phyloP scores from a whole-genome alignment of 2,797 vertebrate genomes.

The Pseudochirops cupreus region DNA sequence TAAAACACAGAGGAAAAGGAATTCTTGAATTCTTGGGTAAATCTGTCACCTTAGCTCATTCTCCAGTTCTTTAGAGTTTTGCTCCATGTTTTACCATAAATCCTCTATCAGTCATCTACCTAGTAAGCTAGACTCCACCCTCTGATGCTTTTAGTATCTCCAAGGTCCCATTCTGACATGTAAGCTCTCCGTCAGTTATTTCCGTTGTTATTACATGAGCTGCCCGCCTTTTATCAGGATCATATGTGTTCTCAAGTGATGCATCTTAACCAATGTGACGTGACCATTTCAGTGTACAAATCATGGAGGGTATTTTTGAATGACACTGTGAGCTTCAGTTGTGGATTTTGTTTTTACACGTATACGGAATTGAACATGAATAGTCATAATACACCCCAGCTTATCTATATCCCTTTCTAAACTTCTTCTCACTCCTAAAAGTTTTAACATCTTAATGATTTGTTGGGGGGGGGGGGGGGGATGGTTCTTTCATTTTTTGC shows the following conservation, averaged over 20 bases:
- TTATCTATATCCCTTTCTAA: neutral
- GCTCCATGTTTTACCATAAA: neutral
- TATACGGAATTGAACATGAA: neutral
- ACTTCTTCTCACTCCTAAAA: neutral
- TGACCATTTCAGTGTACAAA: neutral
- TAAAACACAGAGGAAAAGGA: neutral
- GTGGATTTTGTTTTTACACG: neutral
- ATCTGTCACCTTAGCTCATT: neutral
- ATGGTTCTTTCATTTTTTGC: neutral
- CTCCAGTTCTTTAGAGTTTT: neutral
- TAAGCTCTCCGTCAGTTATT: neutral
- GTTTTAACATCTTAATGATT: neutral
- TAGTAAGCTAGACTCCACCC: neutral
- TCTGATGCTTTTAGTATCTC: neutral
- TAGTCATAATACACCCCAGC: neutral
- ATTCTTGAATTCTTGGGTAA: neutral
- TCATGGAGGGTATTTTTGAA: neutral
- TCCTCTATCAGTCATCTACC: neutral
- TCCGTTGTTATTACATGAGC: neutral
- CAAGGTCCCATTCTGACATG: neutral
- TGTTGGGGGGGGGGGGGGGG: too few relatives aligned
- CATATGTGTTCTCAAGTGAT: neutral
- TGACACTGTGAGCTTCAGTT: too few relatives aligned
- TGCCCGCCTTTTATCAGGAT: neutral
- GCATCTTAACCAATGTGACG: neutral